Evolutionary conservation across 2,888 invertebrate species (phyloP), one percentile per base, ranked within the genome.

Genomic region (Troilus luridus): DNA sequence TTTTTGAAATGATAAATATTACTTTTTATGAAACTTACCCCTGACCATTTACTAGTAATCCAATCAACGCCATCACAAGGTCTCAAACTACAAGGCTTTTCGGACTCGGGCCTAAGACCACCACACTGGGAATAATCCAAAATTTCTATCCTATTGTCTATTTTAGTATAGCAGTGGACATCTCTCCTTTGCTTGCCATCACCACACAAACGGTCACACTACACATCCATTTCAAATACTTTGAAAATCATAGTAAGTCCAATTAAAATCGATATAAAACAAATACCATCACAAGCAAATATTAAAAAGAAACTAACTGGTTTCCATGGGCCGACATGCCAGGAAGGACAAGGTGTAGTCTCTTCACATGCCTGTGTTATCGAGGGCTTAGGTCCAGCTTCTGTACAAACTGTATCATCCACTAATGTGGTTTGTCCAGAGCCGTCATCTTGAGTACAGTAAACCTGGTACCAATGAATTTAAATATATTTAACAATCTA

Each of bases 31-130:
- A 64, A 89, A 94, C 96, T 96, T 95, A 98, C 98, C 93, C 98
- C 98, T 93, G 96, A 96, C 98, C 98, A 99, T 81, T 97, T 96
- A 0, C 98, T 96, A 12, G 96, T 94, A 90, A 98, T 96, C 98
- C 98, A 99, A 94, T 98, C 98, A 17, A 98, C 96, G 10, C 98
- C 98, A 92, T 97, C 97, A 93, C 98, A 99, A 0, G 98, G 98
- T 88, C 97, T 95, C 93, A 97, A 93, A 93, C 96, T 95, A 94
- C 99, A 99, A 21, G 95, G 92, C 93, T 96, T 96, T 92, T 97
- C 96, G 0, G 94, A 94, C 81, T 95, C 95, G 0, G 98, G 98
- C 93, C 97, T 97, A 93, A 96, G 95, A 81, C 95, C 96, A 0
- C 94, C 94, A 90, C 95, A 94, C 0, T 94, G 94, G 92, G 97